Percentiles rank a stretch among this genome's conserved stretches.
Conservation (phyloP, 2,113 vertebrate genomes). For the Oncorhynchus gorbuscha region DNA sequence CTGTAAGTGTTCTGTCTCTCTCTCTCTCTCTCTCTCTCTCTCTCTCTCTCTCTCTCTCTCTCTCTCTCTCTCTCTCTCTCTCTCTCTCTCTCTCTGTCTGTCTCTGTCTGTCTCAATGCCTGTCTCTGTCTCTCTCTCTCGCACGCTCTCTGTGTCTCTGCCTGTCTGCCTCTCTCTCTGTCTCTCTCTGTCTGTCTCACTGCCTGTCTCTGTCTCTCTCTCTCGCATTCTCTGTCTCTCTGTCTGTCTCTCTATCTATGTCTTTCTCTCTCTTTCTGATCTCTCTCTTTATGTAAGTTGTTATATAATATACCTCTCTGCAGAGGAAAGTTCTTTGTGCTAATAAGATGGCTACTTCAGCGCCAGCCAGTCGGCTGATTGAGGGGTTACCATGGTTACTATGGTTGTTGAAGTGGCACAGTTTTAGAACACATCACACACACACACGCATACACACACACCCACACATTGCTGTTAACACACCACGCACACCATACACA, state of each 20-base stretch:
- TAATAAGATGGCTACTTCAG: too few species aligned
- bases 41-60: not conserved
- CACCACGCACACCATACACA: too few species aligned
- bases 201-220: not conserved
- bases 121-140: not conserved
- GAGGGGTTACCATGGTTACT: not conserved
- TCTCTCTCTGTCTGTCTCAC: too few species aligned
- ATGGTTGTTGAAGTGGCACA: slow-evolving; percentile 1
- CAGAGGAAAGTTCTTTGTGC: too few species aligned
- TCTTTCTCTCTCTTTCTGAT: not conserved
- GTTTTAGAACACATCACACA: not conserved
- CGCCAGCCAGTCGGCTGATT: not conserved
- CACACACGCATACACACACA: too few species aligned
- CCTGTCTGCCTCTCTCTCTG: not conserved
- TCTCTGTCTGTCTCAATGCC: not conserved
- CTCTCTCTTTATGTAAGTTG: not conserved
- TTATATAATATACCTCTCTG: too few species aligned
- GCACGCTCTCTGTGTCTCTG: not conserved
- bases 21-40: not conserved
- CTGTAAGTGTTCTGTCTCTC: not conserved
- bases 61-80: not conserved
- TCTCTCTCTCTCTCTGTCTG: not conserved
- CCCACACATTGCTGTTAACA: too few species aligned
- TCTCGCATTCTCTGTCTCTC: not conserved
- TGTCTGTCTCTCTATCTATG: not conserved